These are phyloP conservation scores for Girardia tigrina DNA, from an alignment of 2,888 invertebrate genomes.

Conservation along the genomic window DNA sequence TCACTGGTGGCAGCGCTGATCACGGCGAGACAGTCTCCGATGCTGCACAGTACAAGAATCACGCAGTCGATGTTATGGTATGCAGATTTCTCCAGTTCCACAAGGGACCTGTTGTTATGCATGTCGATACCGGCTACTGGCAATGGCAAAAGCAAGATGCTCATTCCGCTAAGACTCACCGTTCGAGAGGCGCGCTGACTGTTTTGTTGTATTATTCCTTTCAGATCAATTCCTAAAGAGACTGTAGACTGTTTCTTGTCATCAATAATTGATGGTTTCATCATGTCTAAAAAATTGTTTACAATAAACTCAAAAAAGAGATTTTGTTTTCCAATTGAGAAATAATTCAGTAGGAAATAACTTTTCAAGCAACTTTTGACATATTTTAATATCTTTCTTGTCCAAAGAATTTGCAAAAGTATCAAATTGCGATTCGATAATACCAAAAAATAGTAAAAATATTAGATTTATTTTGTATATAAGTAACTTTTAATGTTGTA, in stretches of 20 bases:
- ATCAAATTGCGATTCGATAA: no score
- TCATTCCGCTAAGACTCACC: slow-evolving; percentile 1
- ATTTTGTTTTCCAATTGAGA: no score
- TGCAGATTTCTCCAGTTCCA: not conserved
- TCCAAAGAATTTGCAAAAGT: no score
- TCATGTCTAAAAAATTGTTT: no score
- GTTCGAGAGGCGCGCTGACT: not conserved
- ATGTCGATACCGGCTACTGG: not conserved
- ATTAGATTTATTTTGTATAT: no score
- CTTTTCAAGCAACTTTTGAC: no score
- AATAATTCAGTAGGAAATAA: no score
- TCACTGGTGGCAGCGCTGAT: not conserved
- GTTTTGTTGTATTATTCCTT: slow-evolving; percentile 1
- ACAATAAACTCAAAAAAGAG: no score
- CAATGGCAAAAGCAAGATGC: slow-evolving; percentile 13
- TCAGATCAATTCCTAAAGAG: not conserved
- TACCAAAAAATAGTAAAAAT: no score
- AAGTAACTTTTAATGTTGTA: no score
- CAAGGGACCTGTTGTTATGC: not conserved
- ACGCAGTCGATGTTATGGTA: not conserved
- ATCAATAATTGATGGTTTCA: not conserved
- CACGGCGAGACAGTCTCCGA: not conserved
- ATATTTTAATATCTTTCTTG: no score
- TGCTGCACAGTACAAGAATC: not conserved
- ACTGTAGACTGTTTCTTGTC: slow-evolving; percentile 13